Conservation (phyloP, 1,140 invertebrate genomes). For the Neodiprion lecontei region DNA sequence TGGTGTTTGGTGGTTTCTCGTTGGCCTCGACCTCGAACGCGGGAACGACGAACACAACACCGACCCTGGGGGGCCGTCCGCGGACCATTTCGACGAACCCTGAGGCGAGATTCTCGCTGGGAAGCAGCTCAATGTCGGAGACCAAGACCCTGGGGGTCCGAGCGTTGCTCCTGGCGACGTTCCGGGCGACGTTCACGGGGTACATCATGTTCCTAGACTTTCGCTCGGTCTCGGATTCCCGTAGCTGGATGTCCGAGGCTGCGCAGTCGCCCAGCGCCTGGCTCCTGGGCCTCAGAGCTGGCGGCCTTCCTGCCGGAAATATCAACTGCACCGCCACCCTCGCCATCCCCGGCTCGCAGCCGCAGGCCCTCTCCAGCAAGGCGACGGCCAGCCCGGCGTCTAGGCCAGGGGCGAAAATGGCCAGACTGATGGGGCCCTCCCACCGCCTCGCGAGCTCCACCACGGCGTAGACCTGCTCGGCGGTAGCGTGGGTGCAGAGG, state of each 20-base stretch:
- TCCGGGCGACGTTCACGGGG: slow-evolving; percentile 80
- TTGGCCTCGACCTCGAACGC: slow-evolving; percentile 77
- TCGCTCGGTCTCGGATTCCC: slow-evolving; percentile 59
- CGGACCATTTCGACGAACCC: slow-evolving; percentile 69
- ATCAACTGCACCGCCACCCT: slow-evolving; percentile 75
- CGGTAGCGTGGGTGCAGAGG: slow-evolving; percentile 77
- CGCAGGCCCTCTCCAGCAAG: slow-evolving; percentile 69
- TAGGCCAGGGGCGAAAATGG: slow-evolving; percentile 73
- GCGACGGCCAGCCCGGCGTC: slow-evolving; percentile 70
- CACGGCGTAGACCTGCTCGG: slow-evolving; percentile 75
- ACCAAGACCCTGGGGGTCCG: slow-evolving; percentile 74
- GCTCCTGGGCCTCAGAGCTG: slow-evolving; percentile 32
- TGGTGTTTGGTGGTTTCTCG: slow-evolving; percentile 67
- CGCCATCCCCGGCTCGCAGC: slow-evolving; percentile 71
- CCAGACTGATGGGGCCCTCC: slow-evolving; percentile 77
- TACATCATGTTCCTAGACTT: slow-evolving; percentile 66
- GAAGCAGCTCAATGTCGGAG: slow-evolving; percentile 78
- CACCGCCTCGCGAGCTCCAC: slow-evolving; percentile 69
- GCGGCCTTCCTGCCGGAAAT: slow-evolving; percentile 62
- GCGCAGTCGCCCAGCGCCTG: slow-evolving; percentile 40
- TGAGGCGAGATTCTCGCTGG: slow-evolving; percentile 69
- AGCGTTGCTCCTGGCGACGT: slow-evolving; percentile 70
- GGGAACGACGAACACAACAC: slow-evolving; percentile 72
- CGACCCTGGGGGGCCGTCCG: slow-evolving; percentile 52
- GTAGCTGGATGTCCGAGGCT: slow-evolving; percentile 47